Conservation (phyloP, 2,888 invertebrate genomes). For the Zygogramma bicolorata region DNA sequence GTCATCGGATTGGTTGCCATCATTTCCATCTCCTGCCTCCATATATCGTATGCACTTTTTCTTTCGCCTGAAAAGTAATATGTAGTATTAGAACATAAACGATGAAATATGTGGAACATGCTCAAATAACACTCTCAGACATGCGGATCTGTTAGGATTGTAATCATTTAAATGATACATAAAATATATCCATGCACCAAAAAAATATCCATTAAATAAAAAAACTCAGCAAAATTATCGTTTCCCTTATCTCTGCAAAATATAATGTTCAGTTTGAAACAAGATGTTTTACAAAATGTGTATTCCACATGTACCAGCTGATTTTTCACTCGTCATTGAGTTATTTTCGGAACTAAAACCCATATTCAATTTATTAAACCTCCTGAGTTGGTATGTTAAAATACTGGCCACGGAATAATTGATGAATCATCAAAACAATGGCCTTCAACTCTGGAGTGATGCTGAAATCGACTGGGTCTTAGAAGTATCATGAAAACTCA, state of each 20-base stretch:
- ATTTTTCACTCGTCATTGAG: no score
- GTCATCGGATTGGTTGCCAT: conserved; percentile 77
- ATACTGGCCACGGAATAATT: no score
- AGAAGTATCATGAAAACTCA: no score
- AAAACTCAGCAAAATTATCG: not conserved
- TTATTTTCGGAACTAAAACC: no score
- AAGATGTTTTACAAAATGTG: no score
- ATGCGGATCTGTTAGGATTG: not conserved
- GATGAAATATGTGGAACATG: conserved; percentile 14
- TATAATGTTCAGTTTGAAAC: no score
- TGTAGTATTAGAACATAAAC: not conserved
- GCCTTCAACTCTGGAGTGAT: no score
- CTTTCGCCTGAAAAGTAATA: conserved; percentile 80
- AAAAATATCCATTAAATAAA: not conserved
- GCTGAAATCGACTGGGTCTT: no score
- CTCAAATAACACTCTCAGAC: not conserved
- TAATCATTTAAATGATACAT: not conserved
- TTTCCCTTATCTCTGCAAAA: not conserved
- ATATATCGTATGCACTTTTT: conserved; percentile 97
- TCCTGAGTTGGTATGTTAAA: no score
- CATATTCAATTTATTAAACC: no score
- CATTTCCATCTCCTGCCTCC: conserved; percentile 80
- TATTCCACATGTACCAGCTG: no score
- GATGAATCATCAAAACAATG: no score
- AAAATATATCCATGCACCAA: not conserved